phyloP scores from a whole-genome alignment of 1,140 invertebrate genomes.

The Pseudomyrmex concolor region DNA sequence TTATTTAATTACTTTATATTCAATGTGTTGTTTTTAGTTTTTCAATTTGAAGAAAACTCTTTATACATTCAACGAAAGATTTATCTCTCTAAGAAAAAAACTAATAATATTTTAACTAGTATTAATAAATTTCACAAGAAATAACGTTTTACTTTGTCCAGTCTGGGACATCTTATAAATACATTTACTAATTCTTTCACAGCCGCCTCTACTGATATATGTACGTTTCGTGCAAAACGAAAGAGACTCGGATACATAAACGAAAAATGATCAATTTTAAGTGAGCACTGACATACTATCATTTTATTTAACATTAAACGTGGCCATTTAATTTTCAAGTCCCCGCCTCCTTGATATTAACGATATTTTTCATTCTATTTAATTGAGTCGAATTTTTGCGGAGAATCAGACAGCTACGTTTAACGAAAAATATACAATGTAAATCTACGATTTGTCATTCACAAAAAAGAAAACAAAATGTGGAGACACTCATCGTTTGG shows the following conservation, averaged over 20 bases:
- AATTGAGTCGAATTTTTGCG: constrained; percentile 10
- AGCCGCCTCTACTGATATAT: not conserved
- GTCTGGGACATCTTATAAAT: not conserved
- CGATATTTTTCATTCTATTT: constrained; percentile 2
- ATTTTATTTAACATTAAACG: constrained; percentile 8
- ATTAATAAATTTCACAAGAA: constrained; percentile 21
- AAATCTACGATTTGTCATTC: constrained; percentile 14
- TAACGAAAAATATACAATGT: constrained; percentile 4
- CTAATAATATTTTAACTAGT: no score
- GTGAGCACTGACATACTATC: constrained; percentile 19
- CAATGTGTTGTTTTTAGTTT: no score
- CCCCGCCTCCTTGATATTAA: not conserved
- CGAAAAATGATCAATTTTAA: not conserved
- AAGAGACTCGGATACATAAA: not conserved
- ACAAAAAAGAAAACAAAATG: constrained; percentile 21
- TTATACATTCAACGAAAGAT: not conserved
- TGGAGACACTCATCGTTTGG: constrained; percentile 5
- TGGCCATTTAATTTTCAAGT: constrained; percentile 1
- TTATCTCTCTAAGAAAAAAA: no score
- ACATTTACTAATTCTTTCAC: not conserved
- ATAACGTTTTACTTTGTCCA: not conserved
- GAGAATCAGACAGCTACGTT: not conserved
- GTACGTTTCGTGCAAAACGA: constrained; percentile 4
- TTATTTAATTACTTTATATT: constrained; percentile 4
- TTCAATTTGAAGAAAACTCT: not conserved